Evolutionary conservation across 2,797 vertebrate genomes (phyloP), one percentile per base, ranked within the genome.

Genomic region (Dryobates pubescens): DNA sequence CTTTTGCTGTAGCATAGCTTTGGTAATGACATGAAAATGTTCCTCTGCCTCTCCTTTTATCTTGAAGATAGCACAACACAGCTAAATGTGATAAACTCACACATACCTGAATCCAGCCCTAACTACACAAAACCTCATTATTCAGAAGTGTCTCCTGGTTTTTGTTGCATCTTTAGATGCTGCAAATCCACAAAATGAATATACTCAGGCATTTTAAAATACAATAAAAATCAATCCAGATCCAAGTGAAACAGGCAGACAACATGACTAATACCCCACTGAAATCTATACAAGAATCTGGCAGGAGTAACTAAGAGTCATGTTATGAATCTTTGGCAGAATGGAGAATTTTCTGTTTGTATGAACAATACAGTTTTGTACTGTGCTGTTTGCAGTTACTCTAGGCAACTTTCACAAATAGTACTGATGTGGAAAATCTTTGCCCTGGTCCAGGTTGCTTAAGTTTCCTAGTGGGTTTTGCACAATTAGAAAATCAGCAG

Each of bases 1-100:
- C 34, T 92, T 95, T 90, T 93, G 32, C 75, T 91, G 26, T 73
- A 89, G 79, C 26, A 27, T 59, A 64, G 29, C 22, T 87, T 87
- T 89, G 49, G 53, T 78, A 72, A 85, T 71, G 43, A 81, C 0
- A 6, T 26, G 53, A 87, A 96, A 87, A 87, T 78, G 47, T 38
- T 89, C 59, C 17, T 94, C 61, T 90, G 41, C 58, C 54, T 82
- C 34, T 83, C 45, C 57, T 82, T 82, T 94, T 89, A 75, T 70
- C 81, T 80, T 61, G 17, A 76, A 69, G 34, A 67, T 24, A 81
- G 68, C 22, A 65, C 16, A 75, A 19, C 36, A 45, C 10, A 73
- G 43, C 26, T 78, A 75, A 91, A 63, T 45, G 30, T 58, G 67
- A 74, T 81, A 94, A 84, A 72, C 23, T 62, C 24, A 16, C 20